A percentile compares a stretch with the other conserved stretches of the same genome.
Conservation (phyloP, 2,888 invertebrate species). For the Muschampia plurimacula region DNA sequence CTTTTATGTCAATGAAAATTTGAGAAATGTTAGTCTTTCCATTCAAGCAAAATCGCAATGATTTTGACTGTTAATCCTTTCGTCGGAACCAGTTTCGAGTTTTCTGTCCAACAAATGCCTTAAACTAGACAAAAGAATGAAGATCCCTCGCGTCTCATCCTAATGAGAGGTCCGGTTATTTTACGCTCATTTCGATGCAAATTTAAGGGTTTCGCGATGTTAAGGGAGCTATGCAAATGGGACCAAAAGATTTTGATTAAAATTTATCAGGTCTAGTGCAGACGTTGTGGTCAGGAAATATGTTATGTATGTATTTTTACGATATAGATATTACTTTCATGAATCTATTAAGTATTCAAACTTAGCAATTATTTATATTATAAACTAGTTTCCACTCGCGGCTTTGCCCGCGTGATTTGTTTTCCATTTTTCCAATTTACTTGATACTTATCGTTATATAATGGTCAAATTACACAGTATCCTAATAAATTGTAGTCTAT, state of each 20-base stretch:
- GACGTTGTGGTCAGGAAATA: not conserved
- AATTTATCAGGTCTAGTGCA: slow-evolving; percentile 63
- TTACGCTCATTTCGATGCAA: slow-evolving; percentile 80
- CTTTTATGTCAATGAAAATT: too few relatives aligned
- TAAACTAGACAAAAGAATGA: slow-evolving; percentile 71
- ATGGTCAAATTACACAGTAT: too few relatives aligned
- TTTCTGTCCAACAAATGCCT: not conserved
- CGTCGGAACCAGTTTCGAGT: not conserved
- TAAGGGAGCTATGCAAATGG: slow-evolving; percentile 77
- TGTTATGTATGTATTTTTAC: not conserved
- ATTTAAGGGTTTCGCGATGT: slow-evolving; percentile 77
- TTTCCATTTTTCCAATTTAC: too few relatives aligned
- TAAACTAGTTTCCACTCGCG: too few relatives aligned
- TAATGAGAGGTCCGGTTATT: slow-evolving; percentile 79
- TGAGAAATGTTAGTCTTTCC: too few relatives aligned
- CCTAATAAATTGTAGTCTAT: too few relatives aligned
- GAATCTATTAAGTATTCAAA: too few relatives aligned
- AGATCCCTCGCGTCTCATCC: slow-evolving; percentile 63
- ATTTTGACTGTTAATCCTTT: not conserved
- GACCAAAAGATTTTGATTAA: slow-evolving; percentile 78
- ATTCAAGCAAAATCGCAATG: too few relatives aligned
- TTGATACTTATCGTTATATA: too few relatives aligned
- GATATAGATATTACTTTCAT: too few relatives aligned
- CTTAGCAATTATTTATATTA: too few relatives aligned
- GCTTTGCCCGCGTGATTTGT: too few relatives aligned